Evolutionary conservation across 2,113 vertebrate genomes (phyloP).

Genomic region (Marmota flaviventris): DNA sequence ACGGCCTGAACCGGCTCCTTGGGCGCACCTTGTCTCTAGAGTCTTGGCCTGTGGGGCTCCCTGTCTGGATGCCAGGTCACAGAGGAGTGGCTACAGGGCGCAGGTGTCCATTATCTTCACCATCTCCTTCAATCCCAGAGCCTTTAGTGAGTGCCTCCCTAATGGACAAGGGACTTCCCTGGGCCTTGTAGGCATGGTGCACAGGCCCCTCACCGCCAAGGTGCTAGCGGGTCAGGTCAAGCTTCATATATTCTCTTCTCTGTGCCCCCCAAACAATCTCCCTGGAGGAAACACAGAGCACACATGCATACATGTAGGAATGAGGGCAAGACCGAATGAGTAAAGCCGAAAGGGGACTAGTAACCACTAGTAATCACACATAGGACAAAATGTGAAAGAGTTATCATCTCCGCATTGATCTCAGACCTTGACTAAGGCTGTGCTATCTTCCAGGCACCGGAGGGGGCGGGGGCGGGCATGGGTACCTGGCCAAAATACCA

Average conservation of each 20-base stretch:
- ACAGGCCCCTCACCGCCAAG: not conserved
- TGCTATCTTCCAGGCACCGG: not conserved
- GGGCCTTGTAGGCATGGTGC: not conserved
- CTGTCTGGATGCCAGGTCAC: not conserved
- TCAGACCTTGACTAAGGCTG: not conserved
- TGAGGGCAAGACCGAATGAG: not conserved
- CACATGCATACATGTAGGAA: rapidly evolving
- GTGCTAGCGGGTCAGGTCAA: not conserved
- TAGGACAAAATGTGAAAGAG: not conserved
- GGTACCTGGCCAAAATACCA: not conserved
- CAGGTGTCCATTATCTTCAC: not conserved
- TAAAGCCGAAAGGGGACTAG: not conserved
- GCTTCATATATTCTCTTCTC: not conserved
- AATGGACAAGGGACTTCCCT: not conserved
- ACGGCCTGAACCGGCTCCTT: not conserved
- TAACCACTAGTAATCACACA: no score
- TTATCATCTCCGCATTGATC: not conserved
- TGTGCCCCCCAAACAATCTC: not conserved
- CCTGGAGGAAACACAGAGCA: not conserved
- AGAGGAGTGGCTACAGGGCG: not conserved
- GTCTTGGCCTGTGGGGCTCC: not conserved
- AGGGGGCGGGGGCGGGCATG: not conserved
- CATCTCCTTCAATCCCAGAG: not conserved
- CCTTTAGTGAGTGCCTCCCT: not conserved
- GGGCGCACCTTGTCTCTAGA: not conserved